A percentile compares a stretch with the other conserved stretches of the same genome.
phyloP scores from a whole-genome alignment of 2,797 vertebrate genomes.

The Pangasius sanitwongsei region DNA sequence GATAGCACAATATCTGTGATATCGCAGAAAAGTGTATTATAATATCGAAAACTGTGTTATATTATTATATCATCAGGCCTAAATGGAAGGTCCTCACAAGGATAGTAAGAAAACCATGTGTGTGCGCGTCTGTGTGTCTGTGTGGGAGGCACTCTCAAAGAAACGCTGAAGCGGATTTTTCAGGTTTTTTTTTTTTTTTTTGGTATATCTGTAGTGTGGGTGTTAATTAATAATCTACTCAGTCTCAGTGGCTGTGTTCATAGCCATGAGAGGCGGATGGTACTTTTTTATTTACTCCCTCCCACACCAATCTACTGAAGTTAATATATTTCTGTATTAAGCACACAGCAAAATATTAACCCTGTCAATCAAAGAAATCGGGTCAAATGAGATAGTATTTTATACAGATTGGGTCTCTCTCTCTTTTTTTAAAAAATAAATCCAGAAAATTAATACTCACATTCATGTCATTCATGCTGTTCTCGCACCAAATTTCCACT shows the following conservation, averaged over 20 bases:
- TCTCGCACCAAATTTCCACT: background rate
- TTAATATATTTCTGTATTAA: slow-evolving; percentile 60
- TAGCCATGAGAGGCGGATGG: slow-evolving; percentile 43
- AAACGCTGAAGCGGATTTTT: slow-evolving; percentile 30
- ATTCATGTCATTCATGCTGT: background rate
- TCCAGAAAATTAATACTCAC: background rate
- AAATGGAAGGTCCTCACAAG: background rate
- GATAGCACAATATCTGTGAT: background rate
- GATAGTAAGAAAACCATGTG: background rate
- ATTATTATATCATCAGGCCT: background rate
- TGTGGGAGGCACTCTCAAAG: slow-evolving; percentile 11
- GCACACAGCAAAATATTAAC: slow-evolving; percentile 69
- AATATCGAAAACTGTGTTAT: background rate
- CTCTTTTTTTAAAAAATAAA: background rate
- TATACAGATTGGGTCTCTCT: background rate
- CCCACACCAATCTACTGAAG: slow-evolving; percentile 41
- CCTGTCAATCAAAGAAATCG: slow-evolving; percentile 66
- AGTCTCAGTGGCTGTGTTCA: slow-evolving; percentile 42
- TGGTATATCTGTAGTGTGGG: slow-evolving; percentile 54
- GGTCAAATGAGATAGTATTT: slow-evolving; percentile 18
- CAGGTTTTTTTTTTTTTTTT: slow-evolving; percentile 56
- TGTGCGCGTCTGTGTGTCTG: background rate
- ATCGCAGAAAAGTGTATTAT: background rate
- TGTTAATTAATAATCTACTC: slow-evolving; percentile 61
- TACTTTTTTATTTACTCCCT: slow-evolving; percentile 39